Evolutionary conservation across 2,888 invertebrate species (phyloP).

Genomic region (Calameuta pallipes): DNA sequence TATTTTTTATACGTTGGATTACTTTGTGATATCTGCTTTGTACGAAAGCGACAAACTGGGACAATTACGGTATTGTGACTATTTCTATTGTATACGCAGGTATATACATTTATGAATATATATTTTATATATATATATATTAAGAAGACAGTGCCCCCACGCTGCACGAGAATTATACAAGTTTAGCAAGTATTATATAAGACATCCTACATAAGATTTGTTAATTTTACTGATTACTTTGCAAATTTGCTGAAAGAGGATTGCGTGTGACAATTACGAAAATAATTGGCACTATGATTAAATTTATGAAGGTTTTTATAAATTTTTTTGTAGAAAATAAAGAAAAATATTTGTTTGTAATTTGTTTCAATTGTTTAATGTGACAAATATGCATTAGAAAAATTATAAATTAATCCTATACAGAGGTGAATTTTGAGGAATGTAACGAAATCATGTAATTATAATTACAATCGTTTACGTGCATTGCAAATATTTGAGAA

Average conservation of each 20-base stretch:
- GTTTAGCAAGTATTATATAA: not conserved
- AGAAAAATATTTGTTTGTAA: not conserved
- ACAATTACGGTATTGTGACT: constrained; percentile 2
- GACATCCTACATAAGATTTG: not conserved
- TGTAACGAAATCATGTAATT: not conserved
- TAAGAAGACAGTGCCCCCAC: constrained; percentile 12
- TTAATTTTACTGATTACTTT: not conserved
- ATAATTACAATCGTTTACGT: not conserved
- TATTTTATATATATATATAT: constrained; percentile 9
- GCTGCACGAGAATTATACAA: not conserved
- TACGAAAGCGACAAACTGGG: not conserved
- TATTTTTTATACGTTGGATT: not conserved
- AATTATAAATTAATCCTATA: not conserved
- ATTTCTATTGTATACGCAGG: constrained; percentile 2
- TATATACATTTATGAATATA: constrained; percentile 4
- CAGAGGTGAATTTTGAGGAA: not conserved
- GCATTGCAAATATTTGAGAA: not conserved
- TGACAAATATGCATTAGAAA: not conserved
- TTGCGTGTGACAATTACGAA: not conserved
- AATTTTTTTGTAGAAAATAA: not conserved
- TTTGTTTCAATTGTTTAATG: not conserved
- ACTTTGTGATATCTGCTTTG: not conserved
- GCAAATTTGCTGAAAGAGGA: not conserved
- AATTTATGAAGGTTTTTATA: not conserved
- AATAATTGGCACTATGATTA: not conserved